Conservation (phyloP, 1,140 invertebrate species). For the Drosophila tropicalis region DNA sequence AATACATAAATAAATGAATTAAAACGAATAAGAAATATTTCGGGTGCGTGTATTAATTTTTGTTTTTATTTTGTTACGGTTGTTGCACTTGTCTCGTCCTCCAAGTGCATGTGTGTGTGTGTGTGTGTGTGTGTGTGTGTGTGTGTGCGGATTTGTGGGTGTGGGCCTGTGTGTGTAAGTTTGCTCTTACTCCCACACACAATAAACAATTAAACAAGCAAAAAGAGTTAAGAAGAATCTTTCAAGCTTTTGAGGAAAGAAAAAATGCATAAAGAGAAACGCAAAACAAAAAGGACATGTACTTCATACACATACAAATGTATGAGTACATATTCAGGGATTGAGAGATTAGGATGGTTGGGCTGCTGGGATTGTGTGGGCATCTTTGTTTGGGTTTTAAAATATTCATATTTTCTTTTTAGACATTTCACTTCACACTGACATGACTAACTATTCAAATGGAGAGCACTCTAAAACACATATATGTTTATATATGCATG, state of each 20-base stretch:
- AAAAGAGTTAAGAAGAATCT: not conserved
- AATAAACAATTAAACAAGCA: constrained; percentile 36
- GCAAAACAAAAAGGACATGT: constrained; percentile 7
- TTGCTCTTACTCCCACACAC: not conserved
- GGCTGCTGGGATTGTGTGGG: not conserved
- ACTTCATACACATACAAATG: not conserved
- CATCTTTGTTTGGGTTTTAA: constrained; percentile 41
- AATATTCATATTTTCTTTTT: constrained; percentile 39
- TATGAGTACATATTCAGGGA: not conserved
- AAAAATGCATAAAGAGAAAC: constrained; percentile 4
- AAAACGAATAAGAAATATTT: not conserved
- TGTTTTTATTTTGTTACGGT: constrained; percentile 4
- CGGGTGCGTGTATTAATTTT: not conserved
- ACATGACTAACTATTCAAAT: too few relatives aligned
- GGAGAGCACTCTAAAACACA: too few relatives aligned
- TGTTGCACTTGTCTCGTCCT: constrained; percentile 1
- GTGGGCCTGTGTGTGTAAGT: constrained; percentile 18
- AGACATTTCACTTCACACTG: constrained; percentile 11
- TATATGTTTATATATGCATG: too few relatives aligned
- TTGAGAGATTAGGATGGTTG: not conserved
- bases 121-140: constrained; percentile 10
- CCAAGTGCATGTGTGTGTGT: not conserved
- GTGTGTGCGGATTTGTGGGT: constrained; percentile 21
- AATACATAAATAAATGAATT: not conserved
- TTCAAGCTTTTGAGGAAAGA: not conserved